Conservation (phyloP, 2,888 invertebrate species). For the Tinea trinotella region DNA sequence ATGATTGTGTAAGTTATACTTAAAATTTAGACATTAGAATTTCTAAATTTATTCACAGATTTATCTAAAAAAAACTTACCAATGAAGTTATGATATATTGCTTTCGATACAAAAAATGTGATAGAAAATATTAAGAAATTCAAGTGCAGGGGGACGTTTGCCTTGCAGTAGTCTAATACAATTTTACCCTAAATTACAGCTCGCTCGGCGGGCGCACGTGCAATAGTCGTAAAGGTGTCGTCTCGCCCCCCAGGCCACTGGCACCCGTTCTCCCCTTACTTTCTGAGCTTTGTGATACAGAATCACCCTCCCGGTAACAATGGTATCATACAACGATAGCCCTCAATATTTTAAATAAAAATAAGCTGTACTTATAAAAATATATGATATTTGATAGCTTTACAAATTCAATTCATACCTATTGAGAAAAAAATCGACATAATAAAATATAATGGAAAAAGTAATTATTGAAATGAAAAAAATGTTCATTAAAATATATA, state of each 20-base stretch:
- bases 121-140: constrained; percentile 16
- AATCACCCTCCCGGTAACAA: constrained; percentile 9
- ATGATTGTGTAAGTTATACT: background rate
- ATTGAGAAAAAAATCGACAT: no score
- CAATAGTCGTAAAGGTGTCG: constrained; percentile 47
- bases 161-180: constrained; percentile 26
- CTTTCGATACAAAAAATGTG: background rate
- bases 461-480: no score
- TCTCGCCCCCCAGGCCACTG: constrained; percentile 26
- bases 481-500: no score
- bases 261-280: constrained; percentile 22
- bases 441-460: no score
- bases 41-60: no score
- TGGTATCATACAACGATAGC: constrained; percentile 1
- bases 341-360: background rate
- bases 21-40: no score
- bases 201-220: constrained; percentile 37
- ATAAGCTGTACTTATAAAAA: background rate
- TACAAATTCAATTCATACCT: no score
- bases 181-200: constrained; percentile 50
- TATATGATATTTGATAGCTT: no score
- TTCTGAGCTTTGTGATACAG: constrained; percentile 14
- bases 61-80: no score
- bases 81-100: no score
- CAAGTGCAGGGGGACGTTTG: constrained; percentile 12